Base-by-base conservation (phyloP, 2,888 invertebrate species). In the Mesorhabditis spiculigera region DNA sequence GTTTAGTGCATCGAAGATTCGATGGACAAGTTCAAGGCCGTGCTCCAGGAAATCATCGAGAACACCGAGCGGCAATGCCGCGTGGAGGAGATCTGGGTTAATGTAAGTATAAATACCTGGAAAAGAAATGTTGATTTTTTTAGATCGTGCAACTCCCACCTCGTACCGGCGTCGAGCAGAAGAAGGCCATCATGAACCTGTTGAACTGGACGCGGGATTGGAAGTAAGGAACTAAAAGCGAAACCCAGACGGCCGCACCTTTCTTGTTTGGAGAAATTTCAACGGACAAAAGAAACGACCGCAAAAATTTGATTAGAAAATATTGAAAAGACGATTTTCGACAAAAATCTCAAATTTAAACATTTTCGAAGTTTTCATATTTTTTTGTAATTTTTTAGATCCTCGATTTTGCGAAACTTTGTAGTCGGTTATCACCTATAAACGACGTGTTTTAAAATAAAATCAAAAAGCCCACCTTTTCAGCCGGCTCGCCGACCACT, bases 101-200 rank as follows among this genome's bases (percentile, higher is more conserved):
- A 50, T 50, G 58, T 50, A n/a, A n/a, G 58, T 50, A 10, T 13
- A 50, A 2, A 13, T n/a, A 13, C n/a, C n/a, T 50, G n/a, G n/a
- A 50, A 50, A 50, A 13, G 8, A 50, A 50, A 50, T 2, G 1
- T 0, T 50, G 10, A 10, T 3, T 1, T 50, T 13, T 50, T n/a
- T n/a, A 50, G 58, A 50, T 50, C 58, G 58, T 50, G 8, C 58
- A 50, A 50, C 58, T 50, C n/a, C 58, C 58, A n/a, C 58, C 58
- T 50, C 58, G 58, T 13, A 50, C 58, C 58, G 58, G 58, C 58
- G 10, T 50, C 58, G 10, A 50, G n/a, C 58, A 50, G 58, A 50
- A 50, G n/a, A 10, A 50, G n/a, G 58, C 58, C 58, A 50, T 50
- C n/a, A 10, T 13, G n/a, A 50, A 50, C 10, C 58, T 50, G 8